Evolutionary conservation across 2,113 vertebrate genomes (phyloP), one percentile per base, ranked within the genome.

Genomic region (Potamarius usumacintae): DNA sequence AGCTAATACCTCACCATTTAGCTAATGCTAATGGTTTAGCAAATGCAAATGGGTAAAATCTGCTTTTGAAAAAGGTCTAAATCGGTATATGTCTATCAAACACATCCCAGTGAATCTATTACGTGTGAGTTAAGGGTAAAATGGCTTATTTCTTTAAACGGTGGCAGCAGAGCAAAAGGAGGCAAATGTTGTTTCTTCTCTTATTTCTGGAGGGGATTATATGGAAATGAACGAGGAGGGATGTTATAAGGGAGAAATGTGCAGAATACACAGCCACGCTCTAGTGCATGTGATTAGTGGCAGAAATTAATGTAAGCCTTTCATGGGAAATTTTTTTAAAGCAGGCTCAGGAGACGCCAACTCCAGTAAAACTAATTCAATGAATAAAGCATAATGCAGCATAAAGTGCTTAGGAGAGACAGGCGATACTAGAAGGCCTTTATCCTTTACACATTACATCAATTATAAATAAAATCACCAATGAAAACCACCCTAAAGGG

Each of bases 241-340:
- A 50, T 55, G 50, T 27, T 78, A 53, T 78, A 78, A 55, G 25
- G 53, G n/a, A 34, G 53, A 80, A 20, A 92, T 92, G 92, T 93
- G 91, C 90, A 71, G 53, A 85, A 77, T 76, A 27, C 88, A 85
- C 88, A 92, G 89, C 91, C 91, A 92, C 90, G 91, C 91, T 92
- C 82, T 86, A 82, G 86, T 83, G 85, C 89, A 92, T 92, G 93
- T 94, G 95, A 95, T 95, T 94, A 95, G 94, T 93, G 91, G 92
- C 90, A 91, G 87, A 93, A 94, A 95, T 93, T 89, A 94, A 94
- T 94, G 93, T 91, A 89, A 91, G 89, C 91, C 92, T 94, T 94
- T 95, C 92, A 94, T 95, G 92, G 87, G 76, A 88, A 94, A 94
- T 93, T 93, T 94, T 94, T 94, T 94, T 93, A 94, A 94, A 94